Percentiles rank a stretch among this genome's conserved stretches.
phyloP scores from a whole-genome alignment of 2,797 vertebrate species.

The Xenentodon cancila region DNA sequence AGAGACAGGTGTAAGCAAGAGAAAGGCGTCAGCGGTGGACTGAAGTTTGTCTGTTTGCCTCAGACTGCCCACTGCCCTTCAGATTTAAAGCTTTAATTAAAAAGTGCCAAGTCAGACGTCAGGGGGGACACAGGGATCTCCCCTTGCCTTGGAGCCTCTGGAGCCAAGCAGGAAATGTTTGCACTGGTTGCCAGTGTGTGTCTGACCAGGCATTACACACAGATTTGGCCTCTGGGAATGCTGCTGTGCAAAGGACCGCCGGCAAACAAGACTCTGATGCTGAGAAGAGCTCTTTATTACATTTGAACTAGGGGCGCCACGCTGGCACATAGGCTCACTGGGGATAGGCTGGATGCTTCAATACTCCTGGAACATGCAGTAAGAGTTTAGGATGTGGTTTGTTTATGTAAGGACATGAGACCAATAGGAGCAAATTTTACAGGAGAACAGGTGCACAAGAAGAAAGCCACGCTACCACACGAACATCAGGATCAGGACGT shows the following conservation, averaged over 20 bases:
- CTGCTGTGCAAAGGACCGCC: slow-evolving; percentile 60
- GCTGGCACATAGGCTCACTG: slow-evolving; percentile 47
- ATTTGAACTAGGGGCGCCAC: slow-evolving; percentile 52
- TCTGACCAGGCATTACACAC: slow-evolving; percentile 80
- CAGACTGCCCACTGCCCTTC: slow-evolving; percentile 41
- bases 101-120: slow-evolving; percentile 78
- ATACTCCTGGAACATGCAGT: slow-evolving; percentile 29
- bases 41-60: slow-evolving; percentile 35
- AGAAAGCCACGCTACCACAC: slow-evolving; percentile 21
- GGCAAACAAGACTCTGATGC: slow-evolving; percentile 66
- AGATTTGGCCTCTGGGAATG: slow-evolving; percentile 82
- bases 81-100: slow-evolving; percentile 81
- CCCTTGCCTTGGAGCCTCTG: slow-evolving; percentile 75
- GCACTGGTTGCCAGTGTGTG: slow-evolving; percentile 79
- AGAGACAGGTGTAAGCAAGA: slow-evolving; percentile 55
- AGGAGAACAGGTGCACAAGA: slow-evolving; percentile 13
- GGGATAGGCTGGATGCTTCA: slow-evolving; percentile 47
- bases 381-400: slow-evolving; percentile 49
- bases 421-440: slow-evolving; percentile 29
- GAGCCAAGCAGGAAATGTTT: slow-evolving; percentile 86
- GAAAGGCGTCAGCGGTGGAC: slow-evolving; percentile 24
- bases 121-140: slow-evolving; percentile 56
- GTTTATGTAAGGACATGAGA: slow-evolving; percentile 45
- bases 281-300: slow-evolving; percentile 73
- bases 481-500: not conserved